Conservation (phyloP, 1,140 invertebrate genomes). For the Plectrocnemia conspersa region DNA sequence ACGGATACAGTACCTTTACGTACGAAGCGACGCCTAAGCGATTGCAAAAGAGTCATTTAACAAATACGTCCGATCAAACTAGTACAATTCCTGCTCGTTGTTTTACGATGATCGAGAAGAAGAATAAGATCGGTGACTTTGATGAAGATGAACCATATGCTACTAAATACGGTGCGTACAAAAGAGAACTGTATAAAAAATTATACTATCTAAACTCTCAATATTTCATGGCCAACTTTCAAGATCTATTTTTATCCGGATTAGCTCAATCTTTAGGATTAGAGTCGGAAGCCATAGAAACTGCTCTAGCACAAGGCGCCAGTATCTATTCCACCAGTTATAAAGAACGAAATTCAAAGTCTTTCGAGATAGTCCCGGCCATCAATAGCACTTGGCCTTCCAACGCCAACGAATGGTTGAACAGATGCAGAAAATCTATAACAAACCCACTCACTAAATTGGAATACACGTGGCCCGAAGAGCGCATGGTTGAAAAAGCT, state of each 20-base stretch:
- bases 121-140: slow-evolving; percentile 40
- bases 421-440: slow-evolving; percentile 51
- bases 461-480: slow-evolving; percentile 62
- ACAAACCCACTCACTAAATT: slow-evolving; percentile 53
- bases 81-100: slow-evolving; percentile 47
- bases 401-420: slow-evolving; percentile 59
- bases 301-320: slow-evolving; percentile 53
- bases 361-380: slow-evolving; percentile 61
- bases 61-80: slow-evolving; percentile 40
- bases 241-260: slow-evolving; percentile 53
- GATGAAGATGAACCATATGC: slow-evolving; percentile 41
- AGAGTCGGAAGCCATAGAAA: slow-evolving; percentile 43
- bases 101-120: slow-evolving; percentile 46
- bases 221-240: slow-evolving; percentile 60
- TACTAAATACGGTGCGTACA: slow-evolving; percentile 39
- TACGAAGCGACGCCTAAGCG: slow-evolving; percentile 46
- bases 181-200: slow-evolving; percentile 45
- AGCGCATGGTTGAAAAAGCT: slow-evolving; percentile 59
- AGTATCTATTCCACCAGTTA: slow-evolving; percentile 55
- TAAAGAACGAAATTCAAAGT: slow-evolving; percentile 42
- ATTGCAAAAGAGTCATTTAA: slow-evolving; percentile 42
- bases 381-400: slow-evolving; percentile 61
- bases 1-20: slow-evolving; percentile 52
- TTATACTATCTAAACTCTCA: slow-evolving; percentile 57
- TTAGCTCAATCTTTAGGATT: slow-evolving; percentile 53